phyloP scores from a whole-genome alignment of 2,797 vertebrate species.

The Sebastes reedi region DNA sequence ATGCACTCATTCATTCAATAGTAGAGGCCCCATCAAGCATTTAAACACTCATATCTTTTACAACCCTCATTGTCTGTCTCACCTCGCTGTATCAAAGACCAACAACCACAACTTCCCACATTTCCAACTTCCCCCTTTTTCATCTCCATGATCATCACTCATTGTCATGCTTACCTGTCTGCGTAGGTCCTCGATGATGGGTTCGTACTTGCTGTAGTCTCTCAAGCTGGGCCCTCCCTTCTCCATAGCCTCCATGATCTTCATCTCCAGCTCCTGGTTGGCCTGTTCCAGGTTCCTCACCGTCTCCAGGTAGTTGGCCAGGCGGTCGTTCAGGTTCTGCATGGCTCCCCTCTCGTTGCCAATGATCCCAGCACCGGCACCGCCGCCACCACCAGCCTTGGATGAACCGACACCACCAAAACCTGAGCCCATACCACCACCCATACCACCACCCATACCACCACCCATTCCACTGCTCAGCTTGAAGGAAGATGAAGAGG shows the following conservation, averaged over 20 bases:
- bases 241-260: slow-evolving; percentile 89
- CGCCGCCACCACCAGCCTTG: neutral
- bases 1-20: slow-evolving; percentile 6
- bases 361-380: slow-evolving; percentile 51
- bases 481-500: slow-evolving; percentile 77
- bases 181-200: slow-evolving; percentile 87
- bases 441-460: slow-evolving; percentile 69
- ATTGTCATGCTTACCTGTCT: slow-evolving; percentile 79
- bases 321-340: slow-evolving; percentile 91
- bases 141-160: neutral
- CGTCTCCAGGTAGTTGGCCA: slow-evolving; percentile 90
- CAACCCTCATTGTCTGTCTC: neutral
- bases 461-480: slow-evolving; percentile 81
- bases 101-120: neutral
- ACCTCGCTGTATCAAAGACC: neutral
- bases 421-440: slow-evolving; percentile 56
- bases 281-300: slow-evolving; percentile 88
- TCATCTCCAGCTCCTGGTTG: slow-evolving; percentile 86
- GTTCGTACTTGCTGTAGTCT: slow-evolving; percentile 87
- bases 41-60: neutral
- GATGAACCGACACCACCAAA: slow-evolving; percentile 32
- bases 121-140: neutral
- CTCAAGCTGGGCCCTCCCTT: slow-evolving; percentile 84
- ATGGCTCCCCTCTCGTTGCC: slow-evolving; percentile 91
- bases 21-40: neutral